A percentile compares a stretch with the other conserved stretches of the same genome.
phyloP scores from a whole-genome alignment of 2,888 invertebrate genomes.

The Mythimna vitellina region DNA sequence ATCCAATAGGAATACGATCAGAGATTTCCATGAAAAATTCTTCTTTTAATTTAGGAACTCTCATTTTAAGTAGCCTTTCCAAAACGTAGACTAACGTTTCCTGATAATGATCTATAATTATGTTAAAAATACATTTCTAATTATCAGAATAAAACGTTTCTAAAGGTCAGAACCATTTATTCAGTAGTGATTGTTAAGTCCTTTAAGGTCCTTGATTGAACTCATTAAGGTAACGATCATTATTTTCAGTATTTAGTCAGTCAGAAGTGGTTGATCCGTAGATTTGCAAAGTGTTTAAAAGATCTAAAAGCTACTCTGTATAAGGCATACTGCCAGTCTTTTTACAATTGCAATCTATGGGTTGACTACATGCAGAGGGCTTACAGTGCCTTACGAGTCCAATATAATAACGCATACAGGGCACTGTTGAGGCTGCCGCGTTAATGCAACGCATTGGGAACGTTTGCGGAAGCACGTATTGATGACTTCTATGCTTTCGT shows the following conservation, averaged over 20 bases:
- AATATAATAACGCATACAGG: no score
- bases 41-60: background rate
- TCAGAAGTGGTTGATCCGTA: no score
- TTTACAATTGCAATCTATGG: background rate
- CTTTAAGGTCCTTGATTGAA: background rate
- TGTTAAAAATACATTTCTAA: constrained; percentile 6
- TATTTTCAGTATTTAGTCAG: background rate
- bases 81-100: background rate
- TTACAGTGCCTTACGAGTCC: no score
- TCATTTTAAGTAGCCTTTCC: background rate
- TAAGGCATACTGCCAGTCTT: no score
- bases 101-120: constrained; percentile 2
- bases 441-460: no score
- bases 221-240: constrained; percentile 8
- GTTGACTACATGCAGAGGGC: no score
- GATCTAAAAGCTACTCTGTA: no score
- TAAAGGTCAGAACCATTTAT: constrained; percentile 9
- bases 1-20: background rate
- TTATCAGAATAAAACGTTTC: background rate
- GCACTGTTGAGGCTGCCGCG: no score
- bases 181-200: constrained; percentile 6
- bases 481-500: no score
- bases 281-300: no score
- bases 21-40: background rate
- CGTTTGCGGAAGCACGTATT: no score